Evolutionary conservation across 2,113 vertebrate species (phyloP).

Genomic region (Fukomys damarensis): DNA sequence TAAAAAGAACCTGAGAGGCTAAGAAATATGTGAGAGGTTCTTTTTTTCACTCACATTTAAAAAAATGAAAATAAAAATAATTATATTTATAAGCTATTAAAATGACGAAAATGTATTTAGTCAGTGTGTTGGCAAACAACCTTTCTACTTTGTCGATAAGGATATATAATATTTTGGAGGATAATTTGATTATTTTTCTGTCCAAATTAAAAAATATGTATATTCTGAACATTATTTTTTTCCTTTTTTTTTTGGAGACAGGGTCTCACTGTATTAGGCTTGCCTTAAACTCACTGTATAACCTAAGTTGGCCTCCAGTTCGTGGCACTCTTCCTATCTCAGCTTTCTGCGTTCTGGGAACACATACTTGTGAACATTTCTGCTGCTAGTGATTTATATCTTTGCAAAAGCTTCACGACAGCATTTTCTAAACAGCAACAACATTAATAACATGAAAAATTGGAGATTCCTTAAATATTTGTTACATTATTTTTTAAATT

Average conservation of each 20-base stretch:
- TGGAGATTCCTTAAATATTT: not conserved
- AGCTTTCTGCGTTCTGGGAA: not conserved
- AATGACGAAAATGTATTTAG: not conserved
- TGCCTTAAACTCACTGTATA: not conserved
- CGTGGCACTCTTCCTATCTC: not conserved
- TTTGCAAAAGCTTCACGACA: not conserved
- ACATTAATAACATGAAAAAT: not conserved
- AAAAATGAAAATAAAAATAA: conserved; percentile 19
- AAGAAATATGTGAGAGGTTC: not conserved
- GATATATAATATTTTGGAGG: conserved; percentile 30
- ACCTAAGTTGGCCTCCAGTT: not conserved
- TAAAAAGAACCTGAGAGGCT: not conserved
- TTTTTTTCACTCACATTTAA: not conserved
- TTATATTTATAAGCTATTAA: not conserved
- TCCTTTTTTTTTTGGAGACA: not conserved
- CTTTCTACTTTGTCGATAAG: not conserved
- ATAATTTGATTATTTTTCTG: not conserved
- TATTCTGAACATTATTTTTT: not conserved
- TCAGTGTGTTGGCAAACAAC: not conserved
- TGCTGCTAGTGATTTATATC: not conserved
- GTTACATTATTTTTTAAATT: conserved; percentile 15
- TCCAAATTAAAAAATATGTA: not conserved
- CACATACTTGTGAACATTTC: not conserved
- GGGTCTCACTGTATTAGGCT: not conserved
- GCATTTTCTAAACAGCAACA: not conserved